Evolutionary conservation across 2,888 invertebrate species (phyloP), one percentile per base, ranked within the genome.

Genomic region (Sinhomidia bicolor): DNA sequence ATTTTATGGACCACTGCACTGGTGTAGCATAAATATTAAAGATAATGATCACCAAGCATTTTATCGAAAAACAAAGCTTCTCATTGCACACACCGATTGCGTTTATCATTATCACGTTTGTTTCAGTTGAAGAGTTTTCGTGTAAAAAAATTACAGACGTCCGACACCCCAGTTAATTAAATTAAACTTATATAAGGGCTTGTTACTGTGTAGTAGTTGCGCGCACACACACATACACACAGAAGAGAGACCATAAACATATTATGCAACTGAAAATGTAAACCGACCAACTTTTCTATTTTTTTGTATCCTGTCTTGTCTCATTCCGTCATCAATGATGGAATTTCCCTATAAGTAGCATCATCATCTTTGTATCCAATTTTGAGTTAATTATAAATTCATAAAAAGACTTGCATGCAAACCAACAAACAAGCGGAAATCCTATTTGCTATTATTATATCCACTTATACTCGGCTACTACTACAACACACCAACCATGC

Each of bases 341-440:
- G 23, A 62, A 62, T 62, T 26, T 14, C 14, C 29, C 14, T 62
- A 1, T 29, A 29, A 2, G 29, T 29, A 6, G 17, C 4, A 3
- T 14, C 41, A 68, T 68, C 36, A n/a, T n/a, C n/a, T n/a, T 68
- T 68, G 17, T 17, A 36, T 36, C 41, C 10, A 68, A 68, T 32
- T 36, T 68, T 32, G 36, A 68, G 68, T 32, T 68, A 68, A 68
- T 68, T 68, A 41, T 36, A 2, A 29, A n/a, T 12, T 29, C 14
- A 26, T 14, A 14, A 29, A 62, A 62, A 32, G 2, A 68, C 23
- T n/a, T 7, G 14, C 82, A 68, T 57, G 74, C 57, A 44, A 74
- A 12, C 44, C 36, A 36, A 74, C 20, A 68, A 68, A 84, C 74
- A 74, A 71, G 32, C 83, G 83, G 83, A 83, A 74, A 74, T 71